Evolutionary conservation across 2,888 invertebrate genomes (phyloP), one percentile per base, ranked within the genome.

Genomic region (Limenitis camilla): DNA sequence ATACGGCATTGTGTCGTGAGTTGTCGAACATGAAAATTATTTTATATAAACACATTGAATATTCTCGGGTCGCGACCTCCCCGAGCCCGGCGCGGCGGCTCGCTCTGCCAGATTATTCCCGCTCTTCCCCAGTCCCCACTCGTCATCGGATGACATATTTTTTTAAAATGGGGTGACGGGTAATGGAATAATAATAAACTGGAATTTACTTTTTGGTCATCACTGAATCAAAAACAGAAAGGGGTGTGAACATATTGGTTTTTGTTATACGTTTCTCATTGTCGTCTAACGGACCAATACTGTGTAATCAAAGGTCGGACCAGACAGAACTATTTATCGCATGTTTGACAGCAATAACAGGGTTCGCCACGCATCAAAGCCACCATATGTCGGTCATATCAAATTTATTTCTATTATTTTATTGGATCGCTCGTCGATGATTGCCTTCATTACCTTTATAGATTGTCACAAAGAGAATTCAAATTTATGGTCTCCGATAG

Each of bases 151-250:
- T 85, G 85, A 84, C 84, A 85, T 82, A 83, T 86, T 86, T 86
- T 84, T 51, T 87, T 86, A 76, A 85, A 86, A 82, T 83, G 72
- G 84, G 85, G 85, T 74, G 80, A 77, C 73, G 69, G 69, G 71
- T 86, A 87, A 87, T 87, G 86, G 85, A 86, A 86, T 86, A 87
- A 87, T 88, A 88, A 87, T 87, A 87, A 85, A 86, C 85, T 77
- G 83, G 81, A 86, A 86, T 86, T 86, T 81, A 79, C 84, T 85
- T 86, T 87, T 86, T 81, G 86, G 87, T 85, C 84, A 86, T 84
- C 81, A 74, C 67, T 75, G 82, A 80, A 81, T 83, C 79, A 78
- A 79, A 82, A 75, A 79, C 74, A 74, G 77, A 82, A 85, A 85
- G 84, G 86, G 87, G 87, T 85, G 86, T 86, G 81, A 87, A 83